Conservation (phyloP, 2,113 vertebrate species). For the Neomonachus schauinslandi region DNA sequence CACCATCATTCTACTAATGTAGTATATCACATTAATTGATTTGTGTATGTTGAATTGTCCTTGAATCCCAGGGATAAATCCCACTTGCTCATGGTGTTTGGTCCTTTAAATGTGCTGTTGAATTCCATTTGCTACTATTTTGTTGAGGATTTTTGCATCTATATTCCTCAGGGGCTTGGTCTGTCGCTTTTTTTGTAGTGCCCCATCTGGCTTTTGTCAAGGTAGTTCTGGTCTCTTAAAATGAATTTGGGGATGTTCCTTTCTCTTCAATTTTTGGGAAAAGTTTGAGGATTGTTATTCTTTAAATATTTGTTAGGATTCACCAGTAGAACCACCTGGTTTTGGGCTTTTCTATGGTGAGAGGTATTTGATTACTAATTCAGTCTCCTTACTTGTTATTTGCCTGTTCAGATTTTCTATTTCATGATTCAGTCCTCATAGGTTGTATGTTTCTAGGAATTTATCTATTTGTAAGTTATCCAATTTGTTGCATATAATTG, state of each 20-base stretch:
- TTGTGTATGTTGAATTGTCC: neutral
- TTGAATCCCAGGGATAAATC: neutral
- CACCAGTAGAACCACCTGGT: neutral
- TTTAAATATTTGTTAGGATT: neutral
- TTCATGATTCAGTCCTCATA: neutral
- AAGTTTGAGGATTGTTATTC: neutral
- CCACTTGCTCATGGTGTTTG: neutral
- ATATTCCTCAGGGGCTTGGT: neutral
- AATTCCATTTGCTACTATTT: neutral
- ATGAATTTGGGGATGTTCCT: neutral
- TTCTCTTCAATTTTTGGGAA: neutral
- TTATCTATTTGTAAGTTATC: neutral
- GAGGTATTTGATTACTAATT: neutral
- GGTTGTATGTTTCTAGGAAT: neutral
- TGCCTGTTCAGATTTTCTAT: neutral
- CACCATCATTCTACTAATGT: neutral
- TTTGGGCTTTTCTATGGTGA: neutral
- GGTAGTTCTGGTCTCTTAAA: neutral
- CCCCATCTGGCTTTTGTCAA: neutral
- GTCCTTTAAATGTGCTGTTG: neutral
- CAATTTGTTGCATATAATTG: neutral
- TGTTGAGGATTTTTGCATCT: neutral
- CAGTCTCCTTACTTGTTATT: neutral
- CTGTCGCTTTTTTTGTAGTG: neutral
- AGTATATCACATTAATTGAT: neutral